Evolutionary conservation across 1,140 invertebrate species (phyloP).

Genomic region (Philotrypesis tridentata): DNA sequence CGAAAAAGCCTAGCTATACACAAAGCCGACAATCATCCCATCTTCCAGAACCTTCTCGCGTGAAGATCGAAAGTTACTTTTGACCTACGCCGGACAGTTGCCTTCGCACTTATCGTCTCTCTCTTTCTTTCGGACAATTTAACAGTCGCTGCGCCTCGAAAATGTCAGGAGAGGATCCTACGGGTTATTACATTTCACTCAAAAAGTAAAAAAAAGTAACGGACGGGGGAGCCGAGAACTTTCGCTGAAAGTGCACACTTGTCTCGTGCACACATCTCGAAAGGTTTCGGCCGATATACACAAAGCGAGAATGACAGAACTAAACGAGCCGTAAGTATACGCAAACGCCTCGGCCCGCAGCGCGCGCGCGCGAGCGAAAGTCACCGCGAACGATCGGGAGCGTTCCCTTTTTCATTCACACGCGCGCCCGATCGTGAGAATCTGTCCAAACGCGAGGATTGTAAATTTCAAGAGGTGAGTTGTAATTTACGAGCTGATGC

Average conservation of each 20-base stretch:
- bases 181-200: not conserved
- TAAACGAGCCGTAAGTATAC: not conserved
- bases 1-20: too few species aligned
- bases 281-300: too few species aligned
- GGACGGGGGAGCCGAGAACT: too few species aligned
- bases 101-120: too few species aligned
- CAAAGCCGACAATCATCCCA: too few species aligned
- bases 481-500: too few species aligned
- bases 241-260: not conserved
- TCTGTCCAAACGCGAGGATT: not conserved
- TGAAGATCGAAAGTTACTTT: too few species aligned
- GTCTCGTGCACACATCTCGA: too few species aligned
- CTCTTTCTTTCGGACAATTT: not conserved
- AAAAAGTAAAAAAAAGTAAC: too few species aligned
- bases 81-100: too few species aligned
- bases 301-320: not conserved
- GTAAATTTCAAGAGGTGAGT: not conserved
- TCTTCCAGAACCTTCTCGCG: too few species aligned
- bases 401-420: not conserved
- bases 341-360: not conserved
- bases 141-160: not conserved
- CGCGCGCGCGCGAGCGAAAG: not conserved
- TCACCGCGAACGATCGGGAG: not conserved
- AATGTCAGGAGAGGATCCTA: too few species aligned
- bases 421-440: not conserved